Percentiles rank a stretch among this genome's conserved stretches.
These are phyloP conservation scores for Hemistola chrysoprasaria DNA, from an alignment of 2,888 invertebrate species.

Conservation along the genomic window DNA sequence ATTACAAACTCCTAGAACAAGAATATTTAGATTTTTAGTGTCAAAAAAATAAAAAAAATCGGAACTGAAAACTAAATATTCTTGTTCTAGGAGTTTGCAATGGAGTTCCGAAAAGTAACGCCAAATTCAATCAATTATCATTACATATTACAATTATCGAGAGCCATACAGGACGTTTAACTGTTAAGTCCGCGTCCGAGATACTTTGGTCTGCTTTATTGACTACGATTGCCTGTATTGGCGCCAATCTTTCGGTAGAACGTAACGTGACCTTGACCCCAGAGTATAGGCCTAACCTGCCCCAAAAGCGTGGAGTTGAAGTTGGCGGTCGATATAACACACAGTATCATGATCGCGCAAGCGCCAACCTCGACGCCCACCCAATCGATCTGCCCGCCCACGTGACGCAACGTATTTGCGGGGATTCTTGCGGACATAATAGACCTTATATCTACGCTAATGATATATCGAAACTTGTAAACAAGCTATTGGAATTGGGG, in stretches of 20 bases:
- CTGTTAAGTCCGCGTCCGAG: conserved; percentile 10
- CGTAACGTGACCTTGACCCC: conserved; percentile 79
- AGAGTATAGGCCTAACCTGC: conserved; percentile 81
- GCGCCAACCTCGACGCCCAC: conserved; percentile 58
- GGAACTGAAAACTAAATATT: no score
- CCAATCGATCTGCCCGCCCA: conserved; percentile 76
- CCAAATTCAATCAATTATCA: no score
- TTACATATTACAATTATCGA: no score
- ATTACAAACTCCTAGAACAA: no score
- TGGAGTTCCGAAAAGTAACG: no score
- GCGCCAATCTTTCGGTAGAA: conserved; percentile 49
- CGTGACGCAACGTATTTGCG: conserved; percentile 79
- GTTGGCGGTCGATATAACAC: conserved; percentile 71
- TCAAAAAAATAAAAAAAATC: no score
- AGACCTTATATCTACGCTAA: conserved; percentile 38
- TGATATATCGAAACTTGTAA: conserved; percentile 20
- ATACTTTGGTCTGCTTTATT: conserved; percentile 23
- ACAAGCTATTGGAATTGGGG: conserved; percentile 1
- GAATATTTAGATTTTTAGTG: no score
- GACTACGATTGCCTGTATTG: conserved; percentile 25
- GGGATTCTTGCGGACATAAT: conserved; percentile 72
- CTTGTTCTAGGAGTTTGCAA: no score
- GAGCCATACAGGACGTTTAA: not conserved
- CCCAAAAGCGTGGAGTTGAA: conserved; percentile 76
- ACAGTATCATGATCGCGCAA: conserved; percentile 66